A percentile compares a stretch with the other conserved stretches of the same genome.
These are phyloP conservation scores for Chironomus riparius DNA, from an alignment of 2,888 invertebrate species.

Conservation along the genomic window DNA sequence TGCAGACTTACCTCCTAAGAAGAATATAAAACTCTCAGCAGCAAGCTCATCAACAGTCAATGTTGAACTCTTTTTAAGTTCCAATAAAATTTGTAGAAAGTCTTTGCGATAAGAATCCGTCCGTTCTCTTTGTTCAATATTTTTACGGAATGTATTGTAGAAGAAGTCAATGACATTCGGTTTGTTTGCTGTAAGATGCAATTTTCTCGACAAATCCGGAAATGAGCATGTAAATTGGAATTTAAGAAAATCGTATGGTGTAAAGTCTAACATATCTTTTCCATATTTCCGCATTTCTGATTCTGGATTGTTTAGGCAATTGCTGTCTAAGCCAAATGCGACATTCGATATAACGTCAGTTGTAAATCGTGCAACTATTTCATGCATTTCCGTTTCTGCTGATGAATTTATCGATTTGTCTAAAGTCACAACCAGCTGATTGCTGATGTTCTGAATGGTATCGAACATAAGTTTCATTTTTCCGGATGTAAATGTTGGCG, in stretches of 20 bases:
- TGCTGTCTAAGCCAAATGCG: conserved; percentile 5
- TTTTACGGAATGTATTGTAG: neutral
- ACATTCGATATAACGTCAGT: neutral
- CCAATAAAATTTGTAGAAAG: neutral
- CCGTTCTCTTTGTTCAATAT: neutral
- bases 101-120: neutral
- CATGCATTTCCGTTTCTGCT: neutral
- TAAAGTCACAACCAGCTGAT: neutral
- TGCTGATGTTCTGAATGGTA: neutral
- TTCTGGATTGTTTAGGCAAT: neutral
- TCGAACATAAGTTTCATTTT: conserved; percentile 7
- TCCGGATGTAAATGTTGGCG: neutral
- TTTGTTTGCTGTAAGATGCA: neutral
- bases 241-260: neutral
- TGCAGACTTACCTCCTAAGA: neutral
- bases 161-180: neutral
- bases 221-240: conserved; percentile 1
- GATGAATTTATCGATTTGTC: neutral
- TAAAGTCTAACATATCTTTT: neutral
- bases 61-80: neutral
- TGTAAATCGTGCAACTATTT: neutral
- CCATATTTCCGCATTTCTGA: conserved; percentile 3
- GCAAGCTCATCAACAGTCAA: neutral
- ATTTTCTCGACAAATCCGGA: neutral
- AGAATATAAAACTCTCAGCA: conserved; percentile 1